Percentiles rank a stretch among this genome's conserved stretches.
These are phyloP conservation scores for Pseudopleuronectes americanus DNA, from an alignment of 2,797 vertebrate genomes.

Conservation along the genomic window DNA sequence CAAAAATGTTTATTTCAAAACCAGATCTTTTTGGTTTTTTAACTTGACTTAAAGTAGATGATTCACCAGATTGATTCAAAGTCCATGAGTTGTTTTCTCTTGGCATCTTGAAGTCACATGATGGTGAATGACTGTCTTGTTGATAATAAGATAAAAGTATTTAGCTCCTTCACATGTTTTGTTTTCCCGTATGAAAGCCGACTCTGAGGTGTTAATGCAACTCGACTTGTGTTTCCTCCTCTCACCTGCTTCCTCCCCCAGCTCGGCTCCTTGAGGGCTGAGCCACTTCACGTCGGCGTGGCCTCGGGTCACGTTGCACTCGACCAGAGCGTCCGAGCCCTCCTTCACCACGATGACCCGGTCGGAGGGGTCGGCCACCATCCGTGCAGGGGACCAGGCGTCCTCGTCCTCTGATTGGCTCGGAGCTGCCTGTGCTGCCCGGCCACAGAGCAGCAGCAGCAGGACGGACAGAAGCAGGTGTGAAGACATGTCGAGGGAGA, in stretches of 20 bases:
- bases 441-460: constrained; percentile 26
- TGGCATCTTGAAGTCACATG: too few species aligned
- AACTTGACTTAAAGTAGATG: too few species aligned
- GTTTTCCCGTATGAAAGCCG: too few species aligned
- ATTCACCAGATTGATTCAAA: too few species aligned
- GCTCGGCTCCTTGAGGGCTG: constrained; percentile 87
- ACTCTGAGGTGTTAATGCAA: background rate
- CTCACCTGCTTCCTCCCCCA: constrained; percentile 81
- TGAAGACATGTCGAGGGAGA: constrained; percentile 41
- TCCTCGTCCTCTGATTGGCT: constrained; percentile 30
- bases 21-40: too few species aligned
- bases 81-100: too few species aligned
- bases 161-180: too few species aligned
- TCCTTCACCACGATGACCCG: constrained; percentile 87
- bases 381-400: too few species aligned
- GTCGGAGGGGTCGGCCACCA: constrained; percentile 33
- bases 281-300: constrained; percentile 86
- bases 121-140: too few species aligned
- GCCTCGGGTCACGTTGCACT: constrained; percentile 87
- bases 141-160: too few species aligned
- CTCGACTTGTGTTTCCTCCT: background rate
- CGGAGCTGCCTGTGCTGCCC: constrained; percentile 16
- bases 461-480: constrained; percentile 27
- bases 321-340: constrained; percentile 84
- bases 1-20: too few species aligned